A percentile compares a stretch with the other conserved stretches of the same genome.
phyloP scores from a whole-genome alignment of 2,113 vertebrate species.

The Boulengeromyrus knoepffleri region DNA sequence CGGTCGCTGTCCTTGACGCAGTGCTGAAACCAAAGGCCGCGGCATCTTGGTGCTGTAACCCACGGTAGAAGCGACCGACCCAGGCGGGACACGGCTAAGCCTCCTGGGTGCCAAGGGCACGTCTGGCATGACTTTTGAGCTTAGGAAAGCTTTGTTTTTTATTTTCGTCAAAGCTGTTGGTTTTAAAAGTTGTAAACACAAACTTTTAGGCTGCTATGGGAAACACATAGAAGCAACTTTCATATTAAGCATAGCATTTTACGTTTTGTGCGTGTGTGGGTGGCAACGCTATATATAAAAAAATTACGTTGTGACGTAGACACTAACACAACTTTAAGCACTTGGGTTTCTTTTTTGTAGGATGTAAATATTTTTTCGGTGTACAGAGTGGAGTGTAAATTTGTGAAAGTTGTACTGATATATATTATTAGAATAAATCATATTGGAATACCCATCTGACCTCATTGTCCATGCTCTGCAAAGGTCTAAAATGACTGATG shows the following conservation, averaged over 20 bases:
- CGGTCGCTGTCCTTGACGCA: slow-evolving; percentile 49
- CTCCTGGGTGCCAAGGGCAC: neutral
- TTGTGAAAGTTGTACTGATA: slow-evolving; percentile 61
- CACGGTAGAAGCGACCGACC: slow-evolving; percentile 15
- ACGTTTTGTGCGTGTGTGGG: slow-evolving; percentile 43
- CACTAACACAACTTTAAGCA: slow-evolving; percentile 68
- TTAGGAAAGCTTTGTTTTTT: neutral
- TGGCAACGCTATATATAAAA: slow-evolving; percentile 34
- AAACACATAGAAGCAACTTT: slow-evolving; percentile 9
- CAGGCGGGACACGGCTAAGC: slow-evolving; percentile 4
- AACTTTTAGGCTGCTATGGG: slow-evolving; percentile 17
- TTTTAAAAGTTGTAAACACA: slow-evolving; percentile 10
- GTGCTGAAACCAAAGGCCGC: slow-evolving; percentile 63
- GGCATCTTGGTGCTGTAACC: slow-evolving; percentile 5
- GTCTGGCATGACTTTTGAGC: neutral
- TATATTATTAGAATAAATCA: slow-evolving; percentile 60
- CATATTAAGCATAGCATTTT: slow-evolving; percentile 14
- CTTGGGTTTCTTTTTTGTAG: slow-evolving; percentile 58
- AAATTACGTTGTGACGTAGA: slow-evolving; percentile 50
- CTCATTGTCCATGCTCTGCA: neutral
- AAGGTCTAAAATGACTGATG: neutral
- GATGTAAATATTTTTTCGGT: slow-evolving; percentile 59
- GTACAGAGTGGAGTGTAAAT: slow-evolving; percentile 61
- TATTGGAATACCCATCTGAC: slow-evolving; percentile 31
- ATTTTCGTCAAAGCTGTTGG: neutral